These are phyloP conservation scores for Rousettus leschenaultii DNA, from an alignment of 2,113 vertebrate genomes.

Conservation along the genomic window DNA sequence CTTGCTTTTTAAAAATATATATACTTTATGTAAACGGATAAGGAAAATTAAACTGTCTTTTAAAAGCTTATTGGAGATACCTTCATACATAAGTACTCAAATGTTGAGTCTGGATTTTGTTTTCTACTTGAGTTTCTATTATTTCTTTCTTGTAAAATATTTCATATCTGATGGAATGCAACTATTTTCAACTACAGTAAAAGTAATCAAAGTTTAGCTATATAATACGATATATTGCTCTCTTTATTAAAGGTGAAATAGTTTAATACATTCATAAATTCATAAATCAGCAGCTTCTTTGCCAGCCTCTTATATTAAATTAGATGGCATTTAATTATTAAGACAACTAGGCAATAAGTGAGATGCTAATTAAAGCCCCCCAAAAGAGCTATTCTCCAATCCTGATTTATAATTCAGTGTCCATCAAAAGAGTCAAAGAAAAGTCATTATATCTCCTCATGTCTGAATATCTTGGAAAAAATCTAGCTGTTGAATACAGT, in stretches of 20 bases:
- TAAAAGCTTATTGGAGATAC: slow-evolving; percentile 12
- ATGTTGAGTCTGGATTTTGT: not conserved
- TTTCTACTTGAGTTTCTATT: slow-evolving; percentile 36
- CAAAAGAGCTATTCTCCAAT: not conserved
- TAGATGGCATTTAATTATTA: slow-evolving; percentile 60
- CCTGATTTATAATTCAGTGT: slow-evolving; percentile 52
- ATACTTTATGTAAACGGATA: not conserved
- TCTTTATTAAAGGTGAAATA: slow-evolving; percentile 51
- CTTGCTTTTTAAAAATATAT: not conserved
- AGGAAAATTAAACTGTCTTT: slow-evolving; percentile 49
- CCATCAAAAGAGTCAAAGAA: slow-evolving; percentile 35
- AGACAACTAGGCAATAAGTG: slow-evolving; percentile 23
- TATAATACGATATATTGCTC: not conserved
- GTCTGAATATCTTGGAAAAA: slow-evolving; percentile 1
- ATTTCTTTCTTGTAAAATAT: slow-evolving; percentile 8
- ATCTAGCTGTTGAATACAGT: not conserved
- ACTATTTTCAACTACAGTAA: slow-evolving; percentile 38
- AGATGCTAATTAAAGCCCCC: slow-evolving; percentile 49
- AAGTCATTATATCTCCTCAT: slow-evolving; percentile 3
- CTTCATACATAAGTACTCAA: not conserved
- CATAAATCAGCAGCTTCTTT: slow-evolving; percentile 32
- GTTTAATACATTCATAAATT: slow-evolving; percentile 47
- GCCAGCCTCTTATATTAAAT: slow-evolving; percentile 46
- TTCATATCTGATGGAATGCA: not conserved
- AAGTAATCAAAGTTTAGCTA: slow-evolving; percentile 14